These are phyloP conservation scores for Poicephalus meyeri DNA, from an alignment of 2,113 vertebrate species.

Conservation along the genomic window DNA sequence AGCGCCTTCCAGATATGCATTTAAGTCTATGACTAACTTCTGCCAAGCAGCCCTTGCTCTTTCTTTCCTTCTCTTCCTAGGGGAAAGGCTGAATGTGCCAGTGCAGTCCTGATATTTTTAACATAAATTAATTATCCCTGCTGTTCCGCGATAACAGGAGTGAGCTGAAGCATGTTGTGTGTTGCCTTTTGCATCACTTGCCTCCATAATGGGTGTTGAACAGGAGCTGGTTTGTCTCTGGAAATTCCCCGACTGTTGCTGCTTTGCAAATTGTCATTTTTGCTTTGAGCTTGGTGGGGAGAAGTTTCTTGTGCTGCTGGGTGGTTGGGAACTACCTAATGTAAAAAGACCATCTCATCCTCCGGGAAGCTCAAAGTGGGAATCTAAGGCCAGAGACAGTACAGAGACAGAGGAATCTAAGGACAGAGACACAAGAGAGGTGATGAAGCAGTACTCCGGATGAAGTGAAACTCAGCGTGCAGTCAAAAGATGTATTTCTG, in stretches of 20 bases:
- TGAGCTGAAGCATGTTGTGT: background rate
- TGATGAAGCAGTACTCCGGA: background rate
- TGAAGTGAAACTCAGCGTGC: background rate
- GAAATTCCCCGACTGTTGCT: background rate
- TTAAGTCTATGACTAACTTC: background rate
- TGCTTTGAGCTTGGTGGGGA: background rate
- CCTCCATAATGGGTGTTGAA: background rate
- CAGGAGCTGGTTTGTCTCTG: background rate
- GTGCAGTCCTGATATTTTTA: constrained; percentile 8
- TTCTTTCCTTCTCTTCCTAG: background rate
- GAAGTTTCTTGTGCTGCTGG: background rate
- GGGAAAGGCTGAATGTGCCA: background rate
- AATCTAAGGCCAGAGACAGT: background rate
- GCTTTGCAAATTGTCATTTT: background rate
- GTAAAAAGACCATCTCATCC: background rate
- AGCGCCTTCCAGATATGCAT: background rate
- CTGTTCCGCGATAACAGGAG: background rate
- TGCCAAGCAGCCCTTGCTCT: background rate
- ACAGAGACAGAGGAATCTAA: background rate
- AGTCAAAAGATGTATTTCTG: background rate
- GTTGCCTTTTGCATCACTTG: background rate
- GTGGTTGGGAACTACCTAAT: background rate
- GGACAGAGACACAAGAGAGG: background rate
- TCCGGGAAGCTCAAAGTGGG: background rate
- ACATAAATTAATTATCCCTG: background rate